Evolutionary conservation across 1,140 invertebrate species (phyloP).

Genomic region (Pinna nobilis): DNA sequence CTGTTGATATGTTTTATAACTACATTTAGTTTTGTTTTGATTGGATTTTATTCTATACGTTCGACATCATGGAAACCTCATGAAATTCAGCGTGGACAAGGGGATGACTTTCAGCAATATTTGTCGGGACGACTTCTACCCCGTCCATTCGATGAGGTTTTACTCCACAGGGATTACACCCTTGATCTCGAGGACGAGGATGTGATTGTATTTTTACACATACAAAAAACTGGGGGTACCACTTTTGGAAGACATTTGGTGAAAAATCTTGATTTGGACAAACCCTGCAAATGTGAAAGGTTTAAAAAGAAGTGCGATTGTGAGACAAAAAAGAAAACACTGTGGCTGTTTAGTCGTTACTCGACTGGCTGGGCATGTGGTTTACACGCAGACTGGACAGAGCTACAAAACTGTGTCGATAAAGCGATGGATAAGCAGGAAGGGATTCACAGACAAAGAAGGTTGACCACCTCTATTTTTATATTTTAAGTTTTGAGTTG

Average conservation of each 20-base stretch:
- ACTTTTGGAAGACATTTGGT: slow-evolving; percentile 96
- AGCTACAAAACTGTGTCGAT: slow-evolving; percentile 85
- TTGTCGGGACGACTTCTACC: background rate
- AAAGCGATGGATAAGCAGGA: slow-evolving; percentile 73
- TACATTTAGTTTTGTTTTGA: no score
- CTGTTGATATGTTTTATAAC: no score
- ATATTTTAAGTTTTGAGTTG: background rate
- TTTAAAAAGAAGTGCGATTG: slow-evolving; percentile 68
- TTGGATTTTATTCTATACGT: no score
- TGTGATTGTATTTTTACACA: slow-evolving; percentile 98
- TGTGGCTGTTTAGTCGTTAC: slow-evolving; percentile 98
- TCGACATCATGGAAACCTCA: no score
- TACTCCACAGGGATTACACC: slow-evolving; percentile 39
- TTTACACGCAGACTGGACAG: slow-evolving; percentile 98
- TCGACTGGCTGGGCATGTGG: slow-evolving; percentile 99
- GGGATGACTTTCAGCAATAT: background rate
- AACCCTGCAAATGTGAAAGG: slow-evolving; percentile 62
- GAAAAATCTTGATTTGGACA: slow-evolving; percentile 89
- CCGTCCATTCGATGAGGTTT: slow-evolving; percentile 9
- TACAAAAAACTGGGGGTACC: slow-evolving; percentile 96
- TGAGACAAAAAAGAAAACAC: slow-evolving; percentile 60
- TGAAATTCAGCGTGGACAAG: no score
- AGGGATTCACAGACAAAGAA: slow-evolving; percentile 60
- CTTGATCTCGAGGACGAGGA: slow-evolving; percentile 77
- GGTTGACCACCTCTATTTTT: slow-evolving; percentile 44